phyloP scores from a whole-genome alignment of 2,797 vertebrate species.

The Melanitta fusca region DNA sequence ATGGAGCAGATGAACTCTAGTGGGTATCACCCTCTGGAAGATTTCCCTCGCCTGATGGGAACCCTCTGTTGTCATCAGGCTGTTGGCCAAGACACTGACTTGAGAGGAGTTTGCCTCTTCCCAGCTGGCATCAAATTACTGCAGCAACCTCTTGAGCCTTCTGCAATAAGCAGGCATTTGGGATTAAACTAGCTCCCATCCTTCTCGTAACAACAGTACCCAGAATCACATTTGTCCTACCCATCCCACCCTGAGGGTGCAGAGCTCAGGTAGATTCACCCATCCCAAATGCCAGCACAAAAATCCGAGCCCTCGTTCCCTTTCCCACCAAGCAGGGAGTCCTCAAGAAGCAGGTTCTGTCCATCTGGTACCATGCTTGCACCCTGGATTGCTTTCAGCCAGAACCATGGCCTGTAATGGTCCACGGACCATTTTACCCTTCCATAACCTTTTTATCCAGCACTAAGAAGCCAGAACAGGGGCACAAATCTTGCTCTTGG shows the following conservation, averaged over 20 bases:
- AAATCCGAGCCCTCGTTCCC: accelerated
- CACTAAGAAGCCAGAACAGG: background rate
- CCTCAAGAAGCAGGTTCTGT: background rate
- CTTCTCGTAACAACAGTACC: background rate
- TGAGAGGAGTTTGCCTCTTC: constrained; percentile 40
- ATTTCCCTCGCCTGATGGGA: constrained; percentile 64
- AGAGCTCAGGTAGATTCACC: background rate
- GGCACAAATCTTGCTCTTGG: background rate
- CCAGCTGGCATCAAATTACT: constrained; percentile 49
- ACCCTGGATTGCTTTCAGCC: background rate
- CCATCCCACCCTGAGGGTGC: background rate
- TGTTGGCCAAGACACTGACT: constrained; percentile 49
- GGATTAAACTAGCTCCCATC: background rate
- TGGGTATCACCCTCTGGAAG: constrained; percentile 60
- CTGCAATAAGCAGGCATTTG: background rate
- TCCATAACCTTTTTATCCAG: background rate
- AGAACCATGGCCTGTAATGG: background rate
- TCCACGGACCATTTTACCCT: background rate
- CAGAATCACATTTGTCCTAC: background rate
- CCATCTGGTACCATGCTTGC: background rate
- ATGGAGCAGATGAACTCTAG: constrained; percentile 46
- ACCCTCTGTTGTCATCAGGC: constrained; percentile 58
- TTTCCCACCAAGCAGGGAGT: background rate
- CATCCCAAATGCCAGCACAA: accelerated
- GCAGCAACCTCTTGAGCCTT: background rate